A percentile compares a stretch with the other conserved stretches of the same genome.
These are phyloP conservation scores for Poecilus cupreus DNA, from an alignment of 2,888 invertebrate species.

Conservation along the genomic window DNA sequence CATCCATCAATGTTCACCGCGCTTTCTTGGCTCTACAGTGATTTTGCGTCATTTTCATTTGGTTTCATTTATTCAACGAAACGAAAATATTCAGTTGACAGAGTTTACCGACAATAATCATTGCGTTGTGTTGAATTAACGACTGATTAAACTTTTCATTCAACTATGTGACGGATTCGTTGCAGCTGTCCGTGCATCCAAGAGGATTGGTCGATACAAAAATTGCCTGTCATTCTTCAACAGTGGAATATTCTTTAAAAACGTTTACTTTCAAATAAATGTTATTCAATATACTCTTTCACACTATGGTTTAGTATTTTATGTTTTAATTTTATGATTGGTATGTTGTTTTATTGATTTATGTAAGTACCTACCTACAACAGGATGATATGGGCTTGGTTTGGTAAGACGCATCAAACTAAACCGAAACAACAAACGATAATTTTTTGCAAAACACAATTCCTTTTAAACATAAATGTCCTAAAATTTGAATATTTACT, in stretches of 20 bases:
- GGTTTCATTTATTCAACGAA: constrained; percentile 12
- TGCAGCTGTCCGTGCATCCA: constrained; percentile 46
- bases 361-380: background rate
- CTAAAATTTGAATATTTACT: too few species aligned
- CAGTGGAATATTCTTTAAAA: constrained; percentile 34
- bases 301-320: background rate
- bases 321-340: background rate
- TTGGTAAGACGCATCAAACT: too few species aligned
- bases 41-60: constrained; percentile 22
- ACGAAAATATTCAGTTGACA: background rate
- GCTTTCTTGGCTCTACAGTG: background rate
- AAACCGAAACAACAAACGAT: too few species aligned
- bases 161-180: constrained; percentile 10
- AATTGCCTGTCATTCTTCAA: constrained; percentile 48
- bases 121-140: constrained; percentile 13
- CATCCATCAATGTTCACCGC: constrained; percentile 35
- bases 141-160: constrained; percentile 46
- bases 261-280: constrained; percentile 34
- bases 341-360: background rate
- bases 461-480: too few species aligned
- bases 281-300: constrained; percentile 13
- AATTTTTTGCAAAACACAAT: too few species aligned
- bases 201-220: constrained; percentile 39
- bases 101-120: constrained; percentile 35
- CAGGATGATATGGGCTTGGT: too few species aligned